Evolutionary conservation across 2,888 invertebrate species (phyloP).

Genomic region (Drosophila testacea): DNA sequence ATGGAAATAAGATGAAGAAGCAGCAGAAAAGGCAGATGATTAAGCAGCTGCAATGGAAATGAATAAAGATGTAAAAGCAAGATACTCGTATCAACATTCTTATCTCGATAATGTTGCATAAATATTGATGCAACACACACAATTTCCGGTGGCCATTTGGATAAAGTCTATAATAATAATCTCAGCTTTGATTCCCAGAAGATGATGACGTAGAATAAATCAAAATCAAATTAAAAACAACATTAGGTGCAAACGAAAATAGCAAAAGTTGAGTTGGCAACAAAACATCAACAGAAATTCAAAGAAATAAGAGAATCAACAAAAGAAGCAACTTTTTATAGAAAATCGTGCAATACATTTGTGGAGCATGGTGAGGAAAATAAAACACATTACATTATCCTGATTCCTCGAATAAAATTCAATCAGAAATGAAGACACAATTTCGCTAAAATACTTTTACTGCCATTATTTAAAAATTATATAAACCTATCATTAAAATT

Average conservation of each 20-base stretch:
- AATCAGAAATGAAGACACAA: not conserved
- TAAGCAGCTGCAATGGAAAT: conserved; percentile 47
- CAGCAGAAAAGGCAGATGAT: conserved; percentile 12
- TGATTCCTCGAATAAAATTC: not conserved
- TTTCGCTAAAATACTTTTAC: too few relatives aligned
- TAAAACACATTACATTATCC: conserved; percentile 8
- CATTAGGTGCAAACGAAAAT: conserved; percentile 25
- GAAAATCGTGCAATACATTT: too few relatives aligned
- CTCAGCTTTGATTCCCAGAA: conserved; percentile 1
- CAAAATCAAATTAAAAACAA: conserved; percentile 70
- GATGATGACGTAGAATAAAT: conserved; percentile 38
- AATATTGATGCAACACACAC: conserved; percentile 63
- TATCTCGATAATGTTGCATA: conserved; percentile 48
- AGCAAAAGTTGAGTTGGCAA: not conserved
- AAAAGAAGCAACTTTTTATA: conserved; percentile 14
- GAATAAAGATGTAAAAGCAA: conserved; percentile 31
- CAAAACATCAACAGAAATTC: not conserved
- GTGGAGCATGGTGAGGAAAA: not conserved
- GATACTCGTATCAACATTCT: conserved; percentile 15
- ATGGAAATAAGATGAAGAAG: not conserved
- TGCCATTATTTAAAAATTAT: not conserved
- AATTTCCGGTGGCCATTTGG: conserved; percentile 55
- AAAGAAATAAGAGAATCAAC: not conserved
- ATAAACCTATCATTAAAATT: too few relatives aligned
- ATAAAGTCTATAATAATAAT: conserved; percentile 16